phyloP scores from a whole-genome alignment of 2,797 vertebrate genomes.

The Clarias laeviceps region DNA sequence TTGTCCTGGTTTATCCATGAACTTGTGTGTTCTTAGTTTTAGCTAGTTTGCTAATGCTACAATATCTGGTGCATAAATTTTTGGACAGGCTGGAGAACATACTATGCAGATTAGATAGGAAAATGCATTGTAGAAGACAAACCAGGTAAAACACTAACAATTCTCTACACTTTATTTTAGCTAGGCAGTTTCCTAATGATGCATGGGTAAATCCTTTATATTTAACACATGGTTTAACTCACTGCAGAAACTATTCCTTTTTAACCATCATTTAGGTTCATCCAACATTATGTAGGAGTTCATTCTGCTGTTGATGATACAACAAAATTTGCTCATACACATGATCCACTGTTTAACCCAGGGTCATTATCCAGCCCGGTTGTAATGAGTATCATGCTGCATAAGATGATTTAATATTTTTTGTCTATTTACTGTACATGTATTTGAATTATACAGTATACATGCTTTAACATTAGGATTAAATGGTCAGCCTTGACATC shows the following conservation, averaged over 20 bases:
- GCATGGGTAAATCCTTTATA: not conserved
- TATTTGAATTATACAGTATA: not conserved
- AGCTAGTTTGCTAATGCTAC: no score
- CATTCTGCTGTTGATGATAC: not conserved
- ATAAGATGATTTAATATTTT: not conserved
- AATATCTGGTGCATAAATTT: no score
- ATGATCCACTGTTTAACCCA: constrained; percentile 7
- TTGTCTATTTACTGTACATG: not conserved
- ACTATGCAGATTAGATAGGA: not conserved
- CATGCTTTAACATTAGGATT: not conserved
- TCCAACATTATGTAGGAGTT: not conserved
- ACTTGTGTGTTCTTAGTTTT: not conserved
- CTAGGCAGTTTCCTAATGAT: not conserved
- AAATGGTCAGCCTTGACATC: not conserved
- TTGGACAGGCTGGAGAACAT: not conserved
- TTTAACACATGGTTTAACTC: not conserved
- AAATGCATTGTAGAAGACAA: no score
- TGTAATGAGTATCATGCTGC: constrained; percentile 8
- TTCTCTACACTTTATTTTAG: not conserved
- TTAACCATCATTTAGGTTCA: not conserved
- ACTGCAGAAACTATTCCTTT: not conserved
- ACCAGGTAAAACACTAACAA: no score
- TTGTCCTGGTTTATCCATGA: not conserved
- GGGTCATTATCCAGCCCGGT: constrained; percentile 12
- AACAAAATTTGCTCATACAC: not conserved